Percentiles rank a stretch among this genome's conserved stretches.
phyloP scores from a whole-genome alignment of 1,140 invertebrate genomes.

The Paraescarpia echinospica region DNA sequence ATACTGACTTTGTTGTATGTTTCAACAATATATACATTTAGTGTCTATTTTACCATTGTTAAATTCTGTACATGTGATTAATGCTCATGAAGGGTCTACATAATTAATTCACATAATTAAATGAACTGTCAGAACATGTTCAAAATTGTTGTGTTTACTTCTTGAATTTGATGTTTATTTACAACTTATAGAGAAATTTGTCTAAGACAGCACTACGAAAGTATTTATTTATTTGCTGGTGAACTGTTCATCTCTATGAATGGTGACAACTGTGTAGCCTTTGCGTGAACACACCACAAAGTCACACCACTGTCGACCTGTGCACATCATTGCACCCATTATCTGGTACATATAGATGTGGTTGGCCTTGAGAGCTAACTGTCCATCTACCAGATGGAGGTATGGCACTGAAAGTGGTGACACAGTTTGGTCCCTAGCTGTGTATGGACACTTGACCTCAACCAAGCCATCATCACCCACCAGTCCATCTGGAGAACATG shows the following conservation, averaged over 20 bases:
- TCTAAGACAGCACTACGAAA: not conserved
- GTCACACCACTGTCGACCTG: slow-evolving; percentile 25
- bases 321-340: no score
- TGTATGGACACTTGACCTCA: slow-evolving; percentile 32
- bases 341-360: slow-evolving; percentile 30
- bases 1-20: no score
- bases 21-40: no score
- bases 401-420: slow-evolving; percentile 19
- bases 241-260: slow-evolving; percentile 24
- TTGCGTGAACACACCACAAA: slow-evolving; percentile 33
- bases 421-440: slow-evolving; percentile 11
- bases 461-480: slow-evolving; percentile 24
- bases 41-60: not conserved
- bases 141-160: not conserved
- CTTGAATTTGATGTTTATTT: not conserved
- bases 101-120: no score
- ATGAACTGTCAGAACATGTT: no score
- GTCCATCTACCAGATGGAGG: slow-evolving; percentile 18
- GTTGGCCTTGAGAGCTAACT: slow-evolving; percentile 26
- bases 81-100: no score
- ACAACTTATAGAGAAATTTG: not conserved
- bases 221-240: not conserved
- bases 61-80: not conserved
- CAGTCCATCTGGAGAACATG: slow-evolving; percentile 36
- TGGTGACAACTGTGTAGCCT: slow-evolving; percentile 20